Percentiles rank a stretch among this genome's conserved stretches.
phyloP scores from a whole-genome alignment of 2,888 invertebrate genomes.

The Folsomia candida region DNA sequence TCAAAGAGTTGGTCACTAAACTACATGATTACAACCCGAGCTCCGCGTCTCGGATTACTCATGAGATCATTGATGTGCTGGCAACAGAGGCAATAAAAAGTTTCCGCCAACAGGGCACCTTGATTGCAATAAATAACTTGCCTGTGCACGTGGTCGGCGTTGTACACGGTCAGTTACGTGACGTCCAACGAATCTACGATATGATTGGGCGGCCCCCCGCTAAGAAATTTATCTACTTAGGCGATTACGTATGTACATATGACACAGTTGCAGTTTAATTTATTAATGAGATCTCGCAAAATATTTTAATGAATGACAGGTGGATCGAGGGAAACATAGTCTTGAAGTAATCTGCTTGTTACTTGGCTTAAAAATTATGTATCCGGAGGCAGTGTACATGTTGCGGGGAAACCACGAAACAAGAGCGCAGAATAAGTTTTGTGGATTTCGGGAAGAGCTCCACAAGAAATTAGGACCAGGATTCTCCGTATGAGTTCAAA shows the following conservation, averaged over 20 bases:
- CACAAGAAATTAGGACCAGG: too few species aligned
- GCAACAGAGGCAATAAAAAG: too few species aligned
- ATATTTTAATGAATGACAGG: constrained; percentile 20
- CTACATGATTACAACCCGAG: too few species aligned
- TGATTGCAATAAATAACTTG: too few species aligned
- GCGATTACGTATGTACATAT: constrained; percentile 86
- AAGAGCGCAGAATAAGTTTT: too few species aligned
- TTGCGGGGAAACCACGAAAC: constrained; percentile 99
- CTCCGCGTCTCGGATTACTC: too few species aligned
- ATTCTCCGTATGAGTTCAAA: too few species aligned
- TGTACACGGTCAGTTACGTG: constrained; percentile 99
- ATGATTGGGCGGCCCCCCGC: constrained; percentile 97
- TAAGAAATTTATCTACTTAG: constrained; percentile 99
- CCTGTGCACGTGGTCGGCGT: too few species aligned
- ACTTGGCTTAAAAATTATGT: constrained; percentile 83
- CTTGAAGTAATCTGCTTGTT: constrained; percentile 59
- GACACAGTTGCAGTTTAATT: neutral
- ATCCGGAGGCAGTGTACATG: constrained; percentile 95
- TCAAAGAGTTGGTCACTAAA: too few species aligned
- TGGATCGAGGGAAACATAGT: constrained; percentile 56
- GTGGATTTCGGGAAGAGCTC: too few species aligned
- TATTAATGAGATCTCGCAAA: neutral
- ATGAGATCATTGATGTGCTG: too few species aligned
- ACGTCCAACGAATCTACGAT: constrained; percentile 99
- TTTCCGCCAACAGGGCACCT: too few species aligned